Base-by-base conservation (phyloP, 2,888 invertebrate genomes). In the Drosophila kanekoi region DNA sequence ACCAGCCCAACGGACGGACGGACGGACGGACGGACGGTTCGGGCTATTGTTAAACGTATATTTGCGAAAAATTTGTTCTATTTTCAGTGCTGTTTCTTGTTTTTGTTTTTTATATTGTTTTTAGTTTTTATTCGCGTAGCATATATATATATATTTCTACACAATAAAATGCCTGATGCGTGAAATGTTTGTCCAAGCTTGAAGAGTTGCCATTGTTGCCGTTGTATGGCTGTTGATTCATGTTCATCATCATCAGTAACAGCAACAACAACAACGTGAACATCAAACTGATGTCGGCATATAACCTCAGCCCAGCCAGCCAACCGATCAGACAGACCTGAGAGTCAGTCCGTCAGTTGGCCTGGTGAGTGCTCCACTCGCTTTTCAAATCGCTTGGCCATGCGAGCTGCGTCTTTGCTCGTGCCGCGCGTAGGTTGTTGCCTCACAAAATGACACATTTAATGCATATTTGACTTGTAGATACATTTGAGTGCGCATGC, bases 141-240 rank as follows among this genome's bases (percentile, higher is more conserved):
- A 49, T 67, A 68, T 70, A 35, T 78, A 13, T 28, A 41, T 66
- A 38, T 65, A 67, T 77, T 64, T 79, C 75, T 74, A 81, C 81
- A 83, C 80, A 89, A 90, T 91, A 82, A 89, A 91, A 88, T 89
- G 90, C 88, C 82, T 82, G 87, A 90, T 91, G 90, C 91, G 90
- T 91, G 89, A 90, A 91, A 90, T 90, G 90, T 87, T 91, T 91
- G 90, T 87, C 90, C 90, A 91, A 87, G 90, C 91, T 80, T 90
- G 90, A 90, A 91, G 86, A 77, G 88, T 89, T 84, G 83, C 89
- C 83, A 83, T 83, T 83, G 83, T 83, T 83, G 85, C 85, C 81
- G 72, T 62, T 70, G 83, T 81, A 51, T 72, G 75, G 62, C 84
- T 84, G 87, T 87, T 89, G 89, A 88, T 88, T 83, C 83, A 88